Base-by-base conservation (phyloP, 2,888 invertebrate species). In the Lypha dubia region DNA sequence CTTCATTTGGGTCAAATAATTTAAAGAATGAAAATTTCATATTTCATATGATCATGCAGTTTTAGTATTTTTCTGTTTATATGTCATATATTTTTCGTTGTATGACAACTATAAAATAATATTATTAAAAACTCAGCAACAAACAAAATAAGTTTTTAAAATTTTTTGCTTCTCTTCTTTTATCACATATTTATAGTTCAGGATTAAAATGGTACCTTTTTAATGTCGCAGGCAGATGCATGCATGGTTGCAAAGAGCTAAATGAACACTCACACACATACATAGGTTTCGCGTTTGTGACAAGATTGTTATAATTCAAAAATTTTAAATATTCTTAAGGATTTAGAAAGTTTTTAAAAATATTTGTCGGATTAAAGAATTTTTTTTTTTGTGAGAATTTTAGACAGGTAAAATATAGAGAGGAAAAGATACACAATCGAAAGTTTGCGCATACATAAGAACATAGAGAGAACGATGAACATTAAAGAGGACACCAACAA, bases 181-280 rank as follows among this genome's bases (percentile, higher is more conserved):
- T 20, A 53, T 51, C 41, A 51, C 41, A 41, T 15, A 28, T 44
- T 17, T 7, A 1, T 28, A 22, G 62, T 51, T 51, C 63, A 53
- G 74, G n/a, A 28, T 63, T 74, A 62, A 63, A 63, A 53, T 53
- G 20, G 7, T 49, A 63, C 51, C 74, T 51, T 62, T 56, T 62
- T 62, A 62, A 15, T 63, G 41, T n/a, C 15, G n/a, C 9, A 32
- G 28, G 32, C 35, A 32, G 6, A 65, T 41, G 22, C 67, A 46
- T n/a, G n/a, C n/a, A n/a, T 11, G 5, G 28, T 38, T 53, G n/a
- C 22, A 24, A 9, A 35, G 28, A 51, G 15, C 7, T 22, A 22
- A 35, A 24, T 22, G 13, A 15, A n/a, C n/a, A n/a, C n/a, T n/a
- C n/a, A n/a, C n/a, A n/a, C n/a, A 32, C 22, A 32, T 3, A 17